Evolutionary conservation across 2,113 vertebrate genomes (phyloP).

Genomic region (Clarias magur): DNA sequence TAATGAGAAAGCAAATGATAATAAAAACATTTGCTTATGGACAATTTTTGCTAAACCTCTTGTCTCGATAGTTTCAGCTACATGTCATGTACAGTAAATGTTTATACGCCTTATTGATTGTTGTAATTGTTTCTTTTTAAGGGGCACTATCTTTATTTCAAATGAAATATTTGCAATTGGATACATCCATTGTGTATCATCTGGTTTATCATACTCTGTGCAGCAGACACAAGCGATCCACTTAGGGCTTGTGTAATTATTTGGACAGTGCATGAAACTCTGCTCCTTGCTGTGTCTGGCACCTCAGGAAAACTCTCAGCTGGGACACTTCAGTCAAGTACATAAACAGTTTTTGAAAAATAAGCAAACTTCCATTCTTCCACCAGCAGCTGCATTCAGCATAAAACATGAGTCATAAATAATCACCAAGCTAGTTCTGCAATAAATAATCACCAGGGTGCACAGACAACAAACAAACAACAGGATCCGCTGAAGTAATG

Average conservation of each 20-base stretch:
- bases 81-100: not conserved
- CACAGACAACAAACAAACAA: conserved; percentile 39
- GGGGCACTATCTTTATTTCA: not conserved
- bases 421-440: conserved; percentile 35
- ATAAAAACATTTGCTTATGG: not conserved
- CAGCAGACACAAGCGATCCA: conserved; percentile 16
- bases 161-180: not conserved
- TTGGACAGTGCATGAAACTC: conserved; percentile 42
- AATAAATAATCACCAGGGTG: conserved; percentile 38
- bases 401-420: conserved; percentile 42
- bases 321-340: conserved; percentile 42
- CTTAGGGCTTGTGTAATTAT: conserved; percentile 38
- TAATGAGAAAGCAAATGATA: not conserved
- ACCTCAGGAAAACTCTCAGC: conserved; percentile 41
- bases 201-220: conserved; percentile 32
- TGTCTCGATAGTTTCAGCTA: not conserved
- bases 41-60: not conserved
- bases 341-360: conserved; percentile 44
- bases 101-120: not conserved
- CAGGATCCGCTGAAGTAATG: conserved; percentile 38
- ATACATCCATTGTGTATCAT: not conserved
- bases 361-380: conserved; percentile 41
- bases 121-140: not conserved
- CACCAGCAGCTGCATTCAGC: conserved; percentile 48
- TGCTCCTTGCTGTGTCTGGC: conserved; percentile 39